A percentile compares a stretch with the other conserved stretches of the same genome.
Evolutionary conservation across 37 sponge, comb jelly and placozoan genomes (phyloP).

Genomic region (Agelas oroides): DNA sequence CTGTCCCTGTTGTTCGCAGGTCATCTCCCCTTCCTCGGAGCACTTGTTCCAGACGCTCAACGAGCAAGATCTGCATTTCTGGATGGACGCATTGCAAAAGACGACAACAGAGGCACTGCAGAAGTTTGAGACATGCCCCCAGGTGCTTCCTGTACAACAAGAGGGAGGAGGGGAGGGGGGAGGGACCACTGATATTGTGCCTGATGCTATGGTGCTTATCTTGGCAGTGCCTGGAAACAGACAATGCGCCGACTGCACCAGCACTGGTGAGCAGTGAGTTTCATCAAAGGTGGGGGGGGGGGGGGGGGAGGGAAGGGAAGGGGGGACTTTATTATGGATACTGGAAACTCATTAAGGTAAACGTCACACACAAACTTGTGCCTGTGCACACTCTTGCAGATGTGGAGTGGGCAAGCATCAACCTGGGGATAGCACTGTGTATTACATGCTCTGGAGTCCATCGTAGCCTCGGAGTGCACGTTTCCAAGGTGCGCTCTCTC

Average conservation of each 20-base stretch:
- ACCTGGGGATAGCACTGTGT: constrained; percentile 88
- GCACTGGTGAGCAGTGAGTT: constrained; percentile 53
- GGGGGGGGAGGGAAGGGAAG: background rate
- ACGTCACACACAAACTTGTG: no score
- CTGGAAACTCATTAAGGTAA: no score
- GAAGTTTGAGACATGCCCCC: background rate
- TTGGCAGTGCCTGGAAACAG: constrained; percentile 73
- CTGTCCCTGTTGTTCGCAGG: constrained; percentile 27
- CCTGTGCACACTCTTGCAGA: constrained; percentile 33
- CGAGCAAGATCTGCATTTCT: constrained; percentile 55
- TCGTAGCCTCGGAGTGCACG: constrained; percentile 86
- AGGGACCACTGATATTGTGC: constrained; percentile 22
- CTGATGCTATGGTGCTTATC: constrained; percentile 60
- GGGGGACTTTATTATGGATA: no score
- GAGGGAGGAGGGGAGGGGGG: background rate
- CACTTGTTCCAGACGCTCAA: constrained; percentile 76
- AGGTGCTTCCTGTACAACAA: background rate
- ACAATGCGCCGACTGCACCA: constrained; percentile 82
- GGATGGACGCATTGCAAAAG: constrained; percentile 77
- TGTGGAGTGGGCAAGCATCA: constrained; percentile 93
- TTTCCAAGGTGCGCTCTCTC: constrained; percentile 89
- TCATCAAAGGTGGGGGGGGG: no score
- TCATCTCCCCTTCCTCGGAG: constrained; percentile 81
- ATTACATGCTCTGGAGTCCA: constrained; percentile 92
- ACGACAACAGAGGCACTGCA: constrained; percentile 27